Conservation (phyloP, 1,140 invertebrate species). For the Papilio aristodemus region DNA sequence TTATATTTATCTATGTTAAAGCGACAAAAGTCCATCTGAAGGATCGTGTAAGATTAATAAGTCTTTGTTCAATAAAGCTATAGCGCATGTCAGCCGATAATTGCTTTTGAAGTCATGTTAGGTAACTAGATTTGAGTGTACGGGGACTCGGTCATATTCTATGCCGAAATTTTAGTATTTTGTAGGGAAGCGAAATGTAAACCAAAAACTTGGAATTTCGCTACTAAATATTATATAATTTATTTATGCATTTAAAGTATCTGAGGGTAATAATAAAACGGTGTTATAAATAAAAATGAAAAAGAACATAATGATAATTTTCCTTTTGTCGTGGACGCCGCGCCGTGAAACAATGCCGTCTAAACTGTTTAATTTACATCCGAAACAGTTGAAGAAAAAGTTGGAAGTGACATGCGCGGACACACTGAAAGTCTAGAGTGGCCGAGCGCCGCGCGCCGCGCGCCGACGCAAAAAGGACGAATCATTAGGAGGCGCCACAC, state of each 20-base stretch:
- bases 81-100: neutral
- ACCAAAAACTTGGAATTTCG: too few relatives aligned
- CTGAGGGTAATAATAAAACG: neutral
- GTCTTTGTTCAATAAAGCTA: neutral
- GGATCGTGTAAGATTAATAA: neutral
- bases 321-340: slow-evolving; percentile 49
- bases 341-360: slow-evolving; percentile 69
- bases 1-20: too few relatives aligned
- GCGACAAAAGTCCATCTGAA: too few relatives aligned
- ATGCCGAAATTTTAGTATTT: neutral
- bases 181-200: neutral
- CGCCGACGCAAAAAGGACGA: slow-evolving; percentile 73
- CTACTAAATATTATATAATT: too few relatives aligned
- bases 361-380: slow-evolving; percentile 78
- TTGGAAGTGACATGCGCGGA: slow-evolving; percentile 62
- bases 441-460: slow-evolving; percentile 50
- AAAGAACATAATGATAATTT: slow-evolving; percentile 53
- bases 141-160: neutral
- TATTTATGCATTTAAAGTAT: neutral
- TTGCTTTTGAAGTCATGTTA: neutral
- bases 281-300: slow-evolving; percentile 38
- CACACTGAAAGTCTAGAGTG: slow-evolving; percentile 68
- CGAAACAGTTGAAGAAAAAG: slow-evolving; percentile 70
- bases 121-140: neutral
- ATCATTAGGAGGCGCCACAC: slow-evolving; percentile 79